Base-by-base conservation (phyloP, 2,113 vertebrate species). In the Esox niger region DNA sequence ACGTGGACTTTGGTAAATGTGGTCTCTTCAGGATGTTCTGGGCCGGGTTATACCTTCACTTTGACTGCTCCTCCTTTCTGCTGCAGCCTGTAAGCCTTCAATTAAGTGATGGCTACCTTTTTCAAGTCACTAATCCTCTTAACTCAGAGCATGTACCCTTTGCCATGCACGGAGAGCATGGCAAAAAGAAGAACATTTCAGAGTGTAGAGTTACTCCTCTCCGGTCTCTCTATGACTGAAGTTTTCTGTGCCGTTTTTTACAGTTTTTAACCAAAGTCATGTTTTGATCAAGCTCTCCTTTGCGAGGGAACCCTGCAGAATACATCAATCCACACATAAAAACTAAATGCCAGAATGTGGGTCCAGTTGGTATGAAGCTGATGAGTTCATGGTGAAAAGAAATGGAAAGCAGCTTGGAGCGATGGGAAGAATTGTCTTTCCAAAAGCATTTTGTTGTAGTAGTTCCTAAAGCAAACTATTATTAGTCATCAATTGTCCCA, bases 61-160 rank as follows among this genome's bases (percentile, higher is more conserved):
- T 89, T 91, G 89, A 90, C 86, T 91, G 87, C 84, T 85, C 68
- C 83, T 85, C 78, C 90, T 88, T 90, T 87, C 89, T 83, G 70
- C 63, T 54, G 76, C 78, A 76, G 83, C 86, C 90, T 84, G 84
- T 92, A 91, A 92, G 90, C 90, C 91, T 91, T 90, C 89, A 91
- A 91, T 92, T 91, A 91, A 91, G 89, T 87, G 90, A 90, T 85
- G 83, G 90, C 88, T 88, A 91, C 90, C 89, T 90, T 92, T 92
- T 91, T 90, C 84, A 91, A 89, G 88, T 91, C 84, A 66, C 75
- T 92, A 92, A 92, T 92, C 91, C 90, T 90, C 91, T 92, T 92
- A 91, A 85, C 85, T 81, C 81, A 83, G 86, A 87, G 88, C 80
- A 81, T 67, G 38, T 84, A 86, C 84, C 86, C 86, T 90, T 87